Percentiles rank a stretch among this genome's conserved stretches.
Conservation (phyloP, 2,888 invertebrate genomes). For the Megastigmus dorsalis region DNA sequence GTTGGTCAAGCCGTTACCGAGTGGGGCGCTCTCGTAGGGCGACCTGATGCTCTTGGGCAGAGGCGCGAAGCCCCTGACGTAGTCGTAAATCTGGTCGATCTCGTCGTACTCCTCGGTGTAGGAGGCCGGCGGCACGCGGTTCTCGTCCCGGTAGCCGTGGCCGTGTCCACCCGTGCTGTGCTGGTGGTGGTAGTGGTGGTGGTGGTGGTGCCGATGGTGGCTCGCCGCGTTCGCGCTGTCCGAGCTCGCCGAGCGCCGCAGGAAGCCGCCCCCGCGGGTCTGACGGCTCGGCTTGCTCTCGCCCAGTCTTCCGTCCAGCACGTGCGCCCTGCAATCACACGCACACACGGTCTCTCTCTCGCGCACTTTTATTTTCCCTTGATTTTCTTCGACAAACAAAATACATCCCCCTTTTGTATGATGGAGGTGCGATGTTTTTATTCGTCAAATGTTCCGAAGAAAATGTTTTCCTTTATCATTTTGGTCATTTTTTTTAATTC, state of each 20-base stretch:
- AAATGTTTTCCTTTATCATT: no score
- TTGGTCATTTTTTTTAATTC: no score
- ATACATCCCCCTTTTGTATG: no score
- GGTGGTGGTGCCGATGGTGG: slow-evolving; percentile 75
- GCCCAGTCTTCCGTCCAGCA: slow-evolving; percentile 86
- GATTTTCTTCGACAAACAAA: no score
- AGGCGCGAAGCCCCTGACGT: slow-evolving; percentile 94
- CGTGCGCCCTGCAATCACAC: slow-evolving; percentile 79
- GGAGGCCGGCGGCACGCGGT: slow-evolving; percentile 74
- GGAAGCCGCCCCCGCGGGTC: slow-evolving; percentile 70
- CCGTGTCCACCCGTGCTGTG: slow-evolving; percentile 69
- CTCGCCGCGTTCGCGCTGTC: slow-evolving; percentile 78
- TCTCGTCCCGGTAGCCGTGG: slow-evolving; percentile 80
- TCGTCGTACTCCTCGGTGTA: slow-evolving; percentile 92
- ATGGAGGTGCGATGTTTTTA: no score
- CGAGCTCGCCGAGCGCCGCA: slow-evolving; percentile 85
- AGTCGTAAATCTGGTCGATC: slow-evolving; percentile 97
- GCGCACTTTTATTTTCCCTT: no score
- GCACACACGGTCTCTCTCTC: no score
- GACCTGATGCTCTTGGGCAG: slow-evolving; percentile 87
- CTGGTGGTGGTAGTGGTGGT: slow-evolving; percentile 76
- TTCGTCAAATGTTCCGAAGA: no score
- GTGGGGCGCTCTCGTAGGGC: slow-evolving; percentile 75
- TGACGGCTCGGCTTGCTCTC: slow-evolving; percentile 75
- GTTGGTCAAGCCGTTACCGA: slow-evolving; percentile 48